Evolutionary conservation across 1,140 invertebrate genomes (phyloP).

Genomic region (Calycopis cecrops): DNA sequence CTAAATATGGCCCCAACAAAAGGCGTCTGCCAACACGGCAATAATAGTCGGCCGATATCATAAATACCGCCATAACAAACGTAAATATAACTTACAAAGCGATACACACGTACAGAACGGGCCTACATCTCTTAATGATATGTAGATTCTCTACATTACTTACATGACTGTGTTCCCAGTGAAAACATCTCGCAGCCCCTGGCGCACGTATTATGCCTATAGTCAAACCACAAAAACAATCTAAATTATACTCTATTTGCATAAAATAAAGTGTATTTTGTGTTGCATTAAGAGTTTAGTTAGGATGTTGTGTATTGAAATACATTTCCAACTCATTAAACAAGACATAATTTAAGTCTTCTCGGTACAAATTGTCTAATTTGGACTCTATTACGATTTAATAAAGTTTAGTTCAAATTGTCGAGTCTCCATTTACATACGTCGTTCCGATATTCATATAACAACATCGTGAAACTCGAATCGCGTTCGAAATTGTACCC

Average conservation of each 20-base stretch:
- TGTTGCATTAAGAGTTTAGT: constrained; percentile 10
- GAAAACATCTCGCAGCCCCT: constrained; percentile 67
- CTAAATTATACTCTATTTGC: constrained; percentile 26
- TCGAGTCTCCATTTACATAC: constrained; percentile 22
- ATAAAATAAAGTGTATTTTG: constrained; percentile 25
- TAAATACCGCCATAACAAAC: constrained; percentile 60
- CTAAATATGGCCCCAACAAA: too few species aligned
- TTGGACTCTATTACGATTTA: constrained; percentile 27
- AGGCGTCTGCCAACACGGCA: too few species aligned
- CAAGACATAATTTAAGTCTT: constrained; percentile 71
- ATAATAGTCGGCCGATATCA: constrained; percentile 56
- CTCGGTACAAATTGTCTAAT: constrained; percentile 30
- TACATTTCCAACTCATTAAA: constrained; percentile 67
- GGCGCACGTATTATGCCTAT: constrained; percentile 11
- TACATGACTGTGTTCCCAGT: constrained; percentile 71
- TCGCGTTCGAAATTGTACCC: constrained; percentile 31
- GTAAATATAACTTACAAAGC: constrained; percentile 72
- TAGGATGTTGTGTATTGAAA: constrained; percentile 28
- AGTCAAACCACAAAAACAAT: constrained; percentile 1
- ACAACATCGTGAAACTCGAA: constrained; percentile 42
- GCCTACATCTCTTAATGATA: constrained; percentile 74
- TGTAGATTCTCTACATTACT: constrained; percentile 73
- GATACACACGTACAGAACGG: constrained; percentile 68
- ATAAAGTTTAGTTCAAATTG: constrained; percentile 35
- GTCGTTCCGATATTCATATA: constrained; percentile 32